Evolutionary conservation across 2,888 invertebrate species (phyloP).

Genomic region (Drosophila aldrichi): DNA sequence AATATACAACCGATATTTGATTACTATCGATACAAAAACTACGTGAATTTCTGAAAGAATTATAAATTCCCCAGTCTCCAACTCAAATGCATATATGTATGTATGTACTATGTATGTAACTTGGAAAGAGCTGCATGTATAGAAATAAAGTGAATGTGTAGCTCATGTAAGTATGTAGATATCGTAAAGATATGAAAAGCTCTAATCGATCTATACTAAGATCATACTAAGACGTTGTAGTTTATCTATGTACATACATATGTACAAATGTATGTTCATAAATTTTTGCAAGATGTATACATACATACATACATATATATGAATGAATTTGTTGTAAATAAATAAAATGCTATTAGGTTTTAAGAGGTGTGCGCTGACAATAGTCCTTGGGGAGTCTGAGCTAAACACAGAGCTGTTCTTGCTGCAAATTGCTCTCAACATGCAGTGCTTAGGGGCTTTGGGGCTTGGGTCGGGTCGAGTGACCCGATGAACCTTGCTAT

Average conservation of each 20-base stretch:
- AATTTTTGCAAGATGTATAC: constrained; percentile 56
- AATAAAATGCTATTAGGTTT: constrained; percentile 57
- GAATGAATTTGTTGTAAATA: constrained; percentile 58
- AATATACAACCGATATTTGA: too few species aligned
- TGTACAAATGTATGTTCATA: too few species aligned
- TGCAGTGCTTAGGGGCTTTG: constrained; percentile 1
- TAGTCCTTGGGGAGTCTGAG: constrained; percentile 8
- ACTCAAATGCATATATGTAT: too few species aligned
- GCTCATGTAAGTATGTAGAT: background rate
- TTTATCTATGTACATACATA: too few species aligned
- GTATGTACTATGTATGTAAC: too few species aligned
- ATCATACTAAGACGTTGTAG: background rate
- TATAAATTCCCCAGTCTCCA: constrained; percentile 3
- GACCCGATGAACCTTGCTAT: constrained; percentile 33
- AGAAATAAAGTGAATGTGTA: too few species aligned
- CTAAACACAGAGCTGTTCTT: background rate
- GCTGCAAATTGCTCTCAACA: constrained; percentile 42
- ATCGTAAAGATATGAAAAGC: background rate
- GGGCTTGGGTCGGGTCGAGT: background rate
- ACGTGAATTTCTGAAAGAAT: too few species aligned
- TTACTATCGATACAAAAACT: too few species aligned
- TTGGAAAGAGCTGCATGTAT: too few species aligned
- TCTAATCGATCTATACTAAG: too few species aligned
- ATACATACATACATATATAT: too few species aligned
- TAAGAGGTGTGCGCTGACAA: constrained; percentile 28